phyloP scores from a whole-genome alignment of 2,888 invertebrate species.

The Spisula solida region DNA sequence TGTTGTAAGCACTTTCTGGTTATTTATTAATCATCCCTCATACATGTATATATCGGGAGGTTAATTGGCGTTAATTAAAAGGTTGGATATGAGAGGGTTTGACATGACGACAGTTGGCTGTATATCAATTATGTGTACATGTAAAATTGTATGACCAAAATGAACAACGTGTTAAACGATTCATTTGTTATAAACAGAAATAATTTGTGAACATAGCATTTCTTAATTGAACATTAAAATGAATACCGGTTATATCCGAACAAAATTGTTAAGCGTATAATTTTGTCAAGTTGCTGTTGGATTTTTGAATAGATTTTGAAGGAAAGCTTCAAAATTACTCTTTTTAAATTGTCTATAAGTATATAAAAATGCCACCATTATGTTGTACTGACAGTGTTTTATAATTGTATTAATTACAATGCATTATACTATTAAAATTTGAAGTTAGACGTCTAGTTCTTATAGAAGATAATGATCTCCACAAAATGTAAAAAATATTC shows the following conservation, averaged over 20 bases:
- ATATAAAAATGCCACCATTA: slow-evolving; percentile 43
- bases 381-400: slow-evolving; percentile 40
- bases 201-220: neutral
- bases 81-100: too few relatives aligned
- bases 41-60: too few relatives aligned
- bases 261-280: neutral
- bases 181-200: too few relatives aligned
- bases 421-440: slow-evolving; percentile 24
- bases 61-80: too few relatives aligned
- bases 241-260: neutral
- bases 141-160: neutral
- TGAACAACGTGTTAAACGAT: neutral
- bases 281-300: neutral
- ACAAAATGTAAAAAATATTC: slow-evolving; percentile 33
- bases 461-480: slow-evolving; percentile 43
- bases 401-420: neutral
- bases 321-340: slow-evolving; percentile 8
- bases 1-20: too few relatives aligned
- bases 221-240: neutral
- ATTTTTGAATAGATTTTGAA: neutral
- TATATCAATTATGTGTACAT: neutral
- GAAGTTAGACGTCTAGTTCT: slow-evolving; percentile 35
- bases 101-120: neutral
- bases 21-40: too few relatives aligned
- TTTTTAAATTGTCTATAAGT: neutral